Evolutionary conservation across 1,140 invertebrate genomes (phyloP).

Genomic region (Probaryconus sp.): DNA sequence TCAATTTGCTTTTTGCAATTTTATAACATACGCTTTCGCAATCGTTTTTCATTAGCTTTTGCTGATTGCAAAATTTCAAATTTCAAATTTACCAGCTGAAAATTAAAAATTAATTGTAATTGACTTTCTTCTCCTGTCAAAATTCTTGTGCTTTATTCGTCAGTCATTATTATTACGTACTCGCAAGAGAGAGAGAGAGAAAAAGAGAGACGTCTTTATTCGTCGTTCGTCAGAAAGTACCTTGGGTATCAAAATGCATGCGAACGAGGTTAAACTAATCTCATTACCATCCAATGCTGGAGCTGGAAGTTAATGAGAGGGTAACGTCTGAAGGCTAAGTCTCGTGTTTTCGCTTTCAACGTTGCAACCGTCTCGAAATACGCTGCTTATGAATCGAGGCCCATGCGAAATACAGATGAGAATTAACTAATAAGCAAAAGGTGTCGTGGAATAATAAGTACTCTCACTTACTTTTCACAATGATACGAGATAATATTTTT

Average conservation of each 20-base stretch:
- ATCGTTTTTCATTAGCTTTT: no score
- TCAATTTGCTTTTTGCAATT: no score
- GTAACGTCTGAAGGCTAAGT: slow-evolving; percentile 42
- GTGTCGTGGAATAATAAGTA: not conserved
- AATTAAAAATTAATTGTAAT: no score
- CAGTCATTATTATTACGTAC: no score
- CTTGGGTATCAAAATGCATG: slow-evolving; percentile 33
- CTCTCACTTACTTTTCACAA: no score
- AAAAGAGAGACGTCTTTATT: slow-evolving; percentile 21
- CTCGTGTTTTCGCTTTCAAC: slow-evolving; percentile 36
- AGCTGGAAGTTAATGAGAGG: slow-evolving; percentile 32
- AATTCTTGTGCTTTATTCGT: no score
- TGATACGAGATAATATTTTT: no score
- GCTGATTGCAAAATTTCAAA: no score
- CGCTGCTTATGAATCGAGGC: slow-evolving; percentile 36
- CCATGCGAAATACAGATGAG: slow-evolving; percentile 16
- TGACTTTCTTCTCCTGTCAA: no score
- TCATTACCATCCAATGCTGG: slow-evolving; percentile 50
- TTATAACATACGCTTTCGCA: no score
- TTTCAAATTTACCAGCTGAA: no score
- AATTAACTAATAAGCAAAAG: no score
- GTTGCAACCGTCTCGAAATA: slow-evolving; percentile 19
- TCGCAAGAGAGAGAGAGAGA: not conserved
- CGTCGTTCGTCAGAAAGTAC: slow-evolving; percentile 10
- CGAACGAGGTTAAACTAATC: slow-evolving; percentile 42